A percentile compares a stretch with the other conserved stretches of the same genome.
phyloP scores from a whole-genome alignment of 2,797 vertebrate species.

The Ctenopoma kingsleyae region DNA sequence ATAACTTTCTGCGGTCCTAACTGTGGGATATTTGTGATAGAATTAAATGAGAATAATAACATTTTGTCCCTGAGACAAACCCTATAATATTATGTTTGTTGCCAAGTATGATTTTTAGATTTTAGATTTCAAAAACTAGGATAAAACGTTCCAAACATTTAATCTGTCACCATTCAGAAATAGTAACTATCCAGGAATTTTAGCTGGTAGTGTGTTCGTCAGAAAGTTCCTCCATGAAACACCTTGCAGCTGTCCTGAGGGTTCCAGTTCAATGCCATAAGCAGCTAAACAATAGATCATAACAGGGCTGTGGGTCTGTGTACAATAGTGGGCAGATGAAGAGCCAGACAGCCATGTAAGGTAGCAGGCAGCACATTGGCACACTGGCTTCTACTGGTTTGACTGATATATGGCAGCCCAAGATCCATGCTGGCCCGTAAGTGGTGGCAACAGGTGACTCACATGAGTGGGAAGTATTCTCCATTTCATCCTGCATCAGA shows the following conservation, averaged over 20 bases:
- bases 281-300: constrained; percentile 79
- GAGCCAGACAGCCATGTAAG: constrained; percentile 81
- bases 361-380: constrained; percentile 69
- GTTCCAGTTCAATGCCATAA: constrained; percentile 57
- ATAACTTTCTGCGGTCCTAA: too few relatives aligned
- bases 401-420: constrained; percentile 68
- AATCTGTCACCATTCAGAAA: constrained; percentile 7
- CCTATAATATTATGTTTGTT: too few relatives aligned
- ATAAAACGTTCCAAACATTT: constrained; percentile 15
- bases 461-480: constrained; percentile 35
- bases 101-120: too few relatives aligned
- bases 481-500: constrained; percentile 25
- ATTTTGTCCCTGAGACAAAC: too few relatives aligned
- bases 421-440: constrained; percentile 30
- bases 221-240: constrained; percentile 45
- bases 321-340: constrained; percentile 71
- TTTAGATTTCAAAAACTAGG: too few relatives aligned
- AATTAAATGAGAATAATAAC: too few relatives aligned
- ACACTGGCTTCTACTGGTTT: constrained; percentile 46
- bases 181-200: constrained; percentile 21
- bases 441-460: constrained; percentile 74
- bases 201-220: constrained; percentile 28
- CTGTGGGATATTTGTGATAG: too few relatives aligned
- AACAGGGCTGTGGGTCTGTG: constrained; percentile 74
- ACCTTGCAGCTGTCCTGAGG: constrained; percentile 59